These are phyloP conservation scores for Patella pellucida DNA, from an alignment of 2,888 invertebrate species.

Conservation along the genomic window DNA sequence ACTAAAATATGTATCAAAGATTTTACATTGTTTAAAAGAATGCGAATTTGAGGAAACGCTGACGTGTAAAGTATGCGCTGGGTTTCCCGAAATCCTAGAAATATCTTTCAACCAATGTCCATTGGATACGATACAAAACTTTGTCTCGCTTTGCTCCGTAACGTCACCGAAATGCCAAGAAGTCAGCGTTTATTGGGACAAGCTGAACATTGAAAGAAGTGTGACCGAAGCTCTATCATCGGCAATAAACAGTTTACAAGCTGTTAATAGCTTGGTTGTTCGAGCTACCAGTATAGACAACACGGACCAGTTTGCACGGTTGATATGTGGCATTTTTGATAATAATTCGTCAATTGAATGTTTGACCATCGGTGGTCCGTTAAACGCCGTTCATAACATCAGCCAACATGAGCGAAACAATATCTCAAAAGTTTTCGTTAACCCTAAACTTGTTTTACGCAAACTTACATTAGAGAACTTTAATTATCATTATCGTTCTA, in stretches of 20 bases:
- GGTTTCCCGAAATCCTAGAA: neutral
- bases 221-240: slow-evolving; percentile 22
- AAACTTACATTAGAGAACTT: slow-evolving; percentile 38
- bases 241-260: slow-evolving; percentile 30
- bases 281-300: slow-evolving; percentile 37
- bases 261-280: slow-evolving; percentile 29
- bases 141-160: neutral
- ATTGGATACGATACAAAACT: neutral
- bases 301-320: slow-evolving; percentile 35
- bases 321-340: slow-evolving; percentile 39
- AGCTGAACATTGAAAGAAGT: neutral
- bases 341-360: slow-evolving; percentile 28
- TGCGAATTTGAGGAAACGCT: slow-evolving; percentile 35
- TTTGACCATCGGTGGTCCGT: slow-evolving; percentile 36
- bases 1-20: slow-evolving; percentile 27
- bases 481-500: slow-evolving; percentile 38
- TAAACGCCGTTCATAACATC: slow-evolving; percentile 41
- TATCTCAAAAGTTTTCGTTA: slow-evolving; percentile 27
- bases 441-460: slow-evolving; percentile 16
- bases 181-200: neutral
- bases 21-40: slow-evolving; percentile 36
- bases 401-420: slow-evolving; percentile 29
- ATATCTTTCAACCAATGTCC: slow-evolving; percentile 2
- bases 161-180: neutral
- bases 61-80: neutral